Conservation (phyloP, 2,113 vertebrate genomes). For the cattle (Bos taurus) region ARS-UCD2.0 NC_037336.1:65236501-65237000, state of each 20-base stretch:
- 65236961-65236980: neutral
- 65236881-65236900: neutral
- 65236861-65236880: conserved; percentile 83
- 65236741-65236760: conserved; percentile 85
- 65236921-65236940: neutral
- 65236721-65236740: conserved; percentile 34
- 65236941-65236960: neutral
- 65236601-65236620: neutral
- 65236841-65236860: conserved; percentile 81
- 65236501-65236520: neutral
- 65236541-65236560: neutral
- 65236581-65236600: neutral
- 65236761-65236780: conserved; percentile 83
- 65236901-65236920: neutral
- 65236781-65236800: conserved; percentile 91
- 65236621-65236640: conserved; percentile 6
- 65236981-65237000: neutral
- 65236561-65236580: neutral
- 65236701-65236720: conserved; percentile 25
- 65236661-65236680: neutral
- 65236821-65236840: conserved; percentile 88
- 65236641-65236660: neutral
- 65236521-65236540: neutral
- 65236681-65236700: neutral
- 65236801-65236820: conserved; percentile 88